Conservation (phyloP, 2,888 invertebrate genomes). For the Acrocyrtus sp. region DNA sequence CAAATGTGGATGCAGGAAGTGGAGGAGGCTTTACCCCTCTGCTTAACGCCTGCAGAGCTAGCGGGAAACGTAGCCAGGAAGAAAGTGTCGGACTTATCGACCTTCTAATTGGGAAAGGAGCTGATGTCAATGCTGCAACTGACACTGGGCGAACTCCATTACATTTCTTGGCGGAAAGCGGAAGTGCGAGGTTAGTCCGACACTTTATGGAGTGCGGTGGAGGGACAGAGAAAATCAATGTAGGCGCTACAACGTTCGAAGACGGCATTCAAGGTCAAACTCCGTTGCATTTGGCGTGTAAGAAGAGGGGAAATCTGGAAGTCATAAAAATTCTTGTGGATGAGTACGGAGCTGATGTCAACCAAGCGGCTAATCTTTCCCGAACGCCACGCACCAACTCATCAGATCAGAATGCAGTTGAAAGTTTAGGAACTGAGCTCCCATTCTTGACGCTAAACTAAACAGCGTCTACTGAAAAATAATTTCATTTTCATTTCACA, state of each 20-base stretch:
- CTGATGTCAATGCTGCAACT: not conserved
- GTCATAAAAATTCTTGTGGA: no score
- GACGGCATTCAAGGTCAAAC: not conserved
- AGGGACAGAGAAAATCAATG: no score
- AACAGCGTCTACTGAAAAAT: no score
- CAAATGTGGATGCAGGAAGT: conserved; percentile 5
- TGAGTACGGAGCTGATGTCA: not conserved
- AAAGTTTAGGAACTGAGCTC: no score
- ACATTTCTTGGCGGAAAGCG: not conserved
- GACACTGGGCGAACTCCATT: not conserved
- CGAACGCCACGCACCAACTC: conserved; percentile 13
- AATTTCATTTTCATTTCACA: no score
- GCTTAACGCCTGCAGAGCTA: not conserved
- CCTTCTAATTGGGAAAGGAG: conserved; percentile 2
- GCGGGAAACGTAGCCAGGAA: not conserved
- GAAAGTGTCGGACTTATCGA: not conserved
- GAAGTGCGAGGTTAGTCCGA: not conserved
- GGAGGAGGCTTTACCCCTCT: not conserved
- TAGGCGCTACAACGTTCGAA: not conserved
- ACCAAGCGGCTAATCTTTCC: not conserved
- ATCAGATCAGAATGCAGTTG: no score
- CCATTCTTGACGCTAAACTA: no score
- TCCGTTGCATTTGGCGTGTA: conserved; percentile 20
- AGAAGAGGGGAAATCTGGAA: not conserved
- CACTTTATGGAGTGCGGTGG: not conserved